phyloP scores from a whole-genome alignment of 2,888 invertebrate genomes.

The Melangyna quadrimaculata region DNA sequence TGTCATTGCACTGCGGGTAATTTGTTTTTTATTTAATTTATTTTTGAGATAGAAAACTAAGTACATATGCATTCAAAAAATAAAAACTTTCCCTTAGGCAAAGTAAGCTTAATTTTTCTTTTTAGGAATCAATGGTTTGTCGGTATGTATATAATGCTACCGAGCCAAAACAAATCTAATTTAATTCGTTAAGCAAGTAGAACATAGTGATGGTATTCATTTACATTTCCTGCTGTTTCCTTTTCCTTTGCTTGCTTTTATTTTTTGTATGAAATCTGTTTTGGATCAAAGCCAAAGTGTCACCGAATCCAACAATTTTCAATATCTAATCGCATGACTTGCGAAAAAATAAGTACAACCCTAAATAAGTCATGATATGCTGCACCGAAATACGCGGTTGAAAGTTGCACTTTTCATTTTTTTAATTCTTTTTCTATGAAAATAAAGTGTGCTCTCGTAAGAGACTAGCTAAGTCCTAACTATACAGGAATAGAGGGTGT shows the following conservation, averaged over 20 bases:
- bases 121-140: background rate
- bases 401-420: conserved; percentile 41
- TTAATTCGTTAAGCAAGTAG: conserved; percentile 43
- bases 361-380: conserved; percentile 38
- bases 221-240: conserved; percentile 37
- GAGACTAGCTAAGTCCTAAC: background rate
- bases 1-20: conserved; percentile 5
- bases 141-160: background rate
- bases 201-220: conserved; percentile 27
- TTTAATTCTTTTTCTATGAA: background rate
- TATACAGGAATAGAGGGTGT: conserved; percentile 14
- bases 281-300: conserved; percentile 60
- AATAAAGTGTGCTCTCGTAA: conserved; percentile 33
- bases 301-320: background rate
- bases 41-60: background rate
- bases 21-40: conserved; percentile 8
- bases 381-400: conserved; percentile 20
- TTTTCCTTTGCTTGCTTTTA: background rate
- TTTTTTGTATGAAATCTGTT: background rate
- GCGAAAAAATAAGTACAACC: conserved; percentile 9
- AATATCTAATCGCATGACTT: conserved; percentile 36
- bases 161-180: conserved; percentile 49
- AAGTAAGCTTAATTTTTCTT: background rate
- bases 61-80: background rate
- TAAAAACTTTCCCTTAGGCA: background rate